Conservation (phyloP, 23 tunicate genomes). For the Phallusia fumigata region DNA sequence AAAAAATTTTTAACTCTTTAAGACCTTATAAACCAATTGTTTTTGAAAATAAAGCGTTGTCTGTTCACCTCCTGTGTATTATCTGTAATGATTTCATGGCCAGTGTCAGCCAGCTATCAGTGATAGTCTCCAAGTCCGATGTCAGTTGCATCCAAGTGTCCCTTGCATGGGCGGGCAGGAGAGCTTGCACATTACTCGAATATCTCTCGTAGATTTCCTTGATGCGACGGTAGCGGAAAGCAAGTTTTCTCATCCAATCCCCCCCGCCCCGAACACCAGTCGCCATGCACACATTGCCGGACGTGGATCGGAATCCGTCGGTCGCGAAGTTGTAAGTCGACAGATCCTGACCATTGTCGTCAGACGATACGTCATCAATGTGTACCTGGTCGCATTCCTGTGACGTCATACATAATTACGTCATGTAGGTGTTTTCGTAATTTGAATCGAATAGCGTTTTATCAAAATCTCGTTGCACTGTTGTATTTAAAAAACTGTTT, state of each 20-base stretch:
- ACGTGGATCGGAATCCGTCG: slow-evolving; percentile 93
- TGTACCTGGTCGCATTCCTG: slow-evolving; percentile 98
- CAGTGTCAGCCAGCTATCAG: slow-evolving; percentile 85
- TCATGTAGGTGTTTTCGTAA: neutral
- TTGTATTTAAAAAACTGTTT: too few relatives aligned
- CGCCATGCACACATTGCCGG: slow-evolving; percentile 94
- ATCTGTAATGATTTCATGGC: slow-evolving; percentile 87
- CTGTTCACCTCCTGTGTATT: slow-evolving; percentile 78
- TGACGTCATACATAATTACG: slow-evolving; percentile 2
- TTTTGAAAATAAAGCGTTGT: too few relatives aligned
- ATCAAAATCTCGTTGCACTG: too few relatives aligned
- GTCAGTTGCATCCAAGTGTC: slow-evolving; percentile 88
- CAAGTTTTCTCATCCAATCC: slow-evolving; percentile 96
- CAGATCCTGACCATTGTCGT: slow-evolving; percentile 99
- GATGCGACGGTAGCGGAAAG: slow-evolving; percentile 89
- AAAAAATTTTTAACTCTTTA: too few relatives aligned
- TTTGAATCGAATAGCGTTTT: too few relatives aligned
- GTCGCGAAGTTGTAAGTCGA: slow-evolving; percentile 88
- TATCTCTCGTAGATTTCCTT: slow-evolving; percentile 94
- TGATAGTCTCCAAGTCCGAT: slow-evolving; percentile 68
- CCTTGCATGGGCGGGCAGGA: slow-evolving; percentile 76
- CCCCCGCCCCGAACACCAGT: slow-evolving; percentile 98
- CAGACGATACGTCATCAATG: slow-evolving; percentile 96
- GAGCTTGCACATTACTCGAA: slow-evolving; percentile 69
- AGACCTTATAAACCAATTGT: too few relatives aligned